A percentile compares a stretch with the other conserved stretches of the same genome.
Conservation (phyloP, 2,113 vertebrate species). For the Tupaia chinensis region DNA sequence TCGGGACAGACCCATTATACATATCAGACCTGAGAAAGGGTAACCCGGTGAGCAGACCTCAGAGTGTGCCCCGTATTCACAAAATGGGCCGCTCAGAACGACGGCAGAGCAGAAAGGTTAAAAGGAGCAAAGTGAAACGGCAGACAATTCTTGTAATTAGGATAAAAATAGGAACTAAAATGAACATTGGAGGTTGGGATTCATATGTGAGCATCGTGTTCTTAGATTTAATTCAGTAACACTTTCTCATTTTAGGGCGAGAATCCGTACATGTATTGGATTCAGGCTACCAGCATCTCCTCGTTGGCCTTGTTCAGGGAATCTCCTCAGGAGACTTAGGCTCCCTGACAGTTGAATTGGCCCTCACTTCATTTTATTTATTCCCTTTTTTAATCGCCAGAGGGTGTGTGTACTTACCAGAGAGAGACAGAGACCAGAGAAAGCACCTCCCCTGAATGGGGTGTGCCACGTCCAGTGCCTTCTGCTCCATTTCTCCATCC, state of each 20-base stretch:
- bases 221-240: not conserved
- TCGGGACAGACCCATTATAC: not conserved
- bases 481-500: too few species aligned
- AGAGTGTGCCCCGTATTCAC: not conserved
- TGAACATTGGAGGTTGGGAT: not conserved
- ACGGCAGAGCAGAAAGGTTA: not conserved
- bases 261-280: rapidly evolving
- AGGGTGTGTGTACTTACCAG: too few species aligned
- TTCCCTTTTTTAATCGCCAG: too few species aligned
- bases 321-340: not conserved
- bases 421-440: too few species aligned
- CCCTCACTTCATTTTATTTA: not conserved
- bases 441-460: too few species aligned
- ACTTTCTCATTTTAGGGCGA: rapidly evolving
- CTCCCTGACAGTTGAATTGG: not conserved
- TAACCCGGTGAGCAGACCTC: not conserved
- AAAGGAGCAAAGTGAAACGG: not conserved
- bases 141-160: not conserved
- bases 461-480: too few species aligned
- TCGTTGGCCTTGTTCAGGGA: too few species aligned
- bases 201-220: rapidly evolving
- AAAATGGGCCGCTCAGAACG: not conserved
- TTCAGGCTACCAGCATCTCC: not conserved
- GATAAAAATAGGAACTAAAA: not conserved
- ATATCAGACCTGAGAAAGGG: not conserved